Evolutionary conservation across 2,797 vertebrate genomes (phyloP), one percentile per base, ranked within the genome.

Genomic region (Pithecia hirsuta): DNA sequence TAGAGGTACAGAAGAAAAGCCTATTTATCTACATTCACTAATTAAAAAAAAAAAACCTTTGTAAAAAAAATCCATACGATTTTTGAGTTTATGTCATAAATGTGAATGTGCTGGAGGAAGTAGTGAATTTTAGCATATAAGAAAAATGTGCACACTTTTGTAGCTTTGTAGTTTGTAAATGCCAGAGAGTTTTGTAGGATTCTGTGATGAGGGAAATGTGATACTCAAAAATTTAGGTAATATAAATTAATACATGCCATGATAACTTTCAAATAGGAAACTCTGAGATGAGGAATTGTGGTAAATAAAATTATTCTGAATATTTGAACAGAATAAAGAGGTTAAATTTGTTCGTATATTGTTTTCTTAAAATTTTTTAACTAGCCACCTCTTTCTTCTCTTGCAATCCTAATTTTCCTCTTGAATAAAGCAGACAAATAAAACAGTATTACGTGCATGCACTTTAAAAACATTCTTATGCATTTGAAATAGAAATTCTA

Each of bases 151-250:
- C 24, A 92, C 5, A 36, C 75, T 89, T 93, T 64, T 89, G 2
- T 95, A 89, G 33, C 14, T 86, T 84, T 93, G 61, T 41, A 59
- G 28, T 75, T 89, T 92, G 36, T 75, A 87, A 98, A 95, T 20
- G 48, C 13, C 41, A 81, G 24, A 78, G 14, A 28, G 39, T 94
- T 92, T 81, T 93, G 26, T 88, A 92, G 50, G 48, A 72, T 95
- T 81, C 41, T 74, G 3, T 89, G 74, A 95, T 15, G 13, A 20
- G 26, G 7, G 11, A 36, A 55, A 92, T 95, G 22, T 80, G 52
- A 75, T 78, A 44, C 24, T 94, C 13, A 59, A 20, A 93, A 93
- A 30, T 96, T 92, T 96, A 95, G 94, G 97, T 72, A 84, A 91
- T 88, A 85, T 41, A 14, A 91, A 48, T 64, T 2, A 96, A 39